These are phyloP conservation scores for Panthera leo DNA, from an alignment of 2,113 vertebrate species.

Conservation along the genomic window DNA sequence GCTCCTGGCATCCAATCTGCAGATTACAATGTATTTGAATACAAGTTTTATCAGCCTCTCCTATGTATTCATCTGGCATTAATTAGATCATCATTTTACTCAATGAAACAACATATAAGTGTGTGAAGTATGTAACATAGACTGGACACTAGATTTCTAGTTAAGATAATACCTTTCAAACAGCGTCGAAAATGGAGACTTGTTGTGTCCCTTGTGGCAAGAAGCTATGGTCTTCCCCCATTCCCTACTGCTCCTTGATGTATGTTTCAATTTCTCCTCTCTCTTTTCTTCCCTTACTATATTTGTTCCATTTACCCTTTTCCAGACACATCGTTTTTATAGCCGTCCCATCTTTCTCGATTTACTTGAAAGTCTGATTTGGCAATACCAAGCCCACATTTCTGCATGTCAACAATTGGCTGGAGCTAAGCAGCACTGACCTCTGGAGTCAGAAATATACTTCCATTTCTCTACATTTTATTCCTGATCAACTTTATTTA, in stretches of 20 bases:
- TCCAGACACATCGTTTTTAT: background rate
- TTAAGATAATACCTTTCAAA: background rate
- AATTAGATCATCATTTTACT: background rate
- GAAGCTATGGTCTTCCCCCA: background rate
- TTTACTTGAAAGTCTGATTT: background rate
- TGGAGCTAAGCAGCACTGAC: background rate
- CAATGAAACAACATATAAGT: background rate
- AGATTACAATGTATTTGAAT: background rate
- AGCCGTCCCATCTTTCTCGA: background rate
- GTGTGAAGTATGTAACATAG: background rate
- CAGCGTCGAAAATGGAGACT: background rate
- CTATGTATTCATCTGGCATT: background rate
- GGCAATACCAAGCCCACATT: background rate
- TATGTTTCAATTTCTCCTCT: background rate
- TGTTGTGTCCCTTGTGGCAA: background rate
- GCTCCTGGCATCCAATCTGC: background rate
- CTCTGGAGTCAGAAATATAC: background rate
- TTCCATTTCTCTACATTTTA: background rate
- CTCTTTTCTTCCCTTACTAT: background rate
- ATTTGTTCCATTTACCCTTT: background rate
- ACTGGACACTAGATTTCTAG: background rate
- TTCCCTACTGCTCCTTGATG: accelerated
- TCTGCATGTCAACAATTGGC: background rate
- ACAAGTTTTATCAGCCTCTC: background rate
- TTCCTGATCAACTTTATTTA: background rate